Evolutionary conservation across 2,113 vertebrate species (phyloP), one percentile per base, ranked within the genome.

Genomic region (Strix aluco): DNA sequence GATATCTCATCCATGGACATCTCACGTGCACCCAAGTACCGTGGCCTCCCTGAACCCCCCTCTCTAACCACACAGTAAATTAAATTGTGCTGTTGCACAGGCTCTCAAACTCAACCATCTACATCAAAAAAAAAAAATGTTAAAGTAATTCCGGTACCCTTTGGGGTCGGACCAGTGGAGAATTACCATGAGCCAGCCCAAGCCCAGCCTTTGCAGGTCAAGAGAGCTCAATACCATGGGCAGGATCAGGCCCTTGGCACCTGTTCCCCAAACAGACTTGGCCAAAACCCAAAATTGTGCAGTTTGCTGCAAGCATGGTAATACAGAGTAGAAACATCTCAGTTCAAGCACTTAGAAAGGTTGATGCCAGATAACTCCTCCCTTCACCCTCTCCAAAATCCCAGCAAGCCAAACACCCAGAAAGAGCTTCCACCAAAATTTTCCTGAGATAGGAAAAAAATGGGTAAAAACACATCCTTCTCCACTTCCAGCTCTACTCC

Each of bases 1-100:
- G 47, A 59, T 5, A 17, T 8, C 65, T n/a, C 46, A 70, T 30
- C n/a, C 32, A 18, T 0, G 20, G 52, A 51, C 21, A 10, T 30
- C 36, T 29, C 44, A 3, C 0, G 0, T 42, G 26, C 46, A 27
- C 30, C 72, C 21, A 66, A 36, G 40, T 8, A 25, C 58, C 46
- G 26, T 18, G 6, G 0, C 8, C 13, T 83, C 44, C n/a, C 44
- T 65, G 57, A 75, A 62, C 8, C 4, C 25, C 7, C 11, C 21
- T 69, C 38, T n/a, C 21, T 18, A 69, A 44, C 36, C 38, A 83
- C 61, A 34, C 15, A 40, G 15, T 10, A 54, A 74, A 38, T 38
- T 75, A 13, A 38, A 46, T 18, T 4, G 11, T 67, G 34, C 22
- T 46, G 13, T 65, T 8, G 18, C 38, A 65, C 11, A 23, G 25